phyloP scores from a whole-genome alignment of 1,140 invertebrate species.

The Euborellia annulipes region DNA sequence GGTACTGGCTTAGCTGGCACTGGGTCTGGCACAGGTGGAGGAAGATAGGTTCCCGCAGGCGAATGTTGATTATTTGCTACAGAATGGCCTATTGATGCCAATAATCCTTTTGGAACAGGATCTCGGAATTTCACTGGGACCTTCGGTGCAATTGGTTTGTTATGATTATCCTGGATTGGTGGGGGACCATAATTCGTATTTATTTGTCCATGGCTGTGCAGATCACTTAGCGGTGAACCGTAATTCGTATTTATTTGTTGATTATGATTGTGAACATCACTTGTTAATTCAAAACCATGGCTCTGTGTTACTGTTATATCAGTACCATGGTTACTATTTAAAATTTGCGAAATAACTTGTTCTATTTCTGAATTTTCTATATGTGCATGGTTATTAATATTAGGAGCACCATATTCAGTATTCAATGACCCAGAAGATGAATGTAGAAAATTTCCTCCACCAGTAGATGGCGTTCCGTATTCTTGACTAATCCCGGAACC shows the following conservation, averaged over 20 bases:
- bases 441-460: neutral
- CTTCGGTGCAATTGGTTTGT: too few species aligned
- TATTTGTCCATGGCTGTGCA: too few species aligned
- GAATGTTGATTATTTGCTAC: constrained; percentile 1
- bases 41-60: constrained; percentile 39
- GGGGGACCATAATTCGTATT: too few species aligned
- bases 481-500: neutral
- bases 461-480: constrained; percentile 1
- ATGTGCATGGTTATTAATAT: neutral
- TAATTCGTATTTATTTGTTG: too few species aligned
- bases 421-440: too few species aligned
- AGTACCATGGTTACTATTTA: constrained; percentile 4
- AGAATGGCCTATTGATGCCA: constrained; percentile 39
- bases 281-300: constrained; percentile 5
- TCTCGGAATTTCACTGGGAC: constrained; percentile 43
- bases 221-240: too few species aligned
- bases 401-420: neutral
- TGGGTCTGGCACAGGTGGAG: constrained; percentile 40
- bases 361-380: too few species aligned
- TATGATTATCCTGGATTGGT: too few species aligned
- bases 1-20: neutral
- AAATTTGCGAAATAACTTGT: neutral
- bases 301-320: constrained; percentile 1
- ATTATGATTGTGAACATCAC: too few species aligned
- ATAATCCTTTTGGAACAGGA: constrained; percentile 44